Base-by-base conservation (phyloP, 2,888 invertebrate genomes). In the Lochmaea crataegi region DNA sequence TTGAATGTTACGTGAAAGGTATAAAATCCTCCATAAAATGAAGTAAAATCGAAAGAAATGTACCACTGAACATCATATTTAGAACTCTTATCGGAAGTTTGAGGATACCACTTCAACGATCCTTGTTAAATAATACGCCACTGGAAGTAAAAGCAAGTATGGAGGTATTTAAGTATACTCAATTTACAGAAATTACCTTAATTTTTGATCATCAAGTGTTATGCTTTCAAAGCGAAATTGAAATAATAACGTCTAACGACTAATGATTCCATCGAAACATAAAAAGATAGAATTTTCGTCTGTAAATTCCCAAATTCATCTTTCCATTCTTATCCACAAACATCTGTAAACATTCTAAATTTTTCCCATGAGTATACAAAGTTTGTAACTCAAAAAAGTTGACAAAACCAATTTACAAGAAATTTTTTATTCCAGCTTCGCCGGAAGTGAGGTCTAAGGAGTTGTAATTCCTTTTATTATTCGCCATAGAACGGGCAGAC, bases 341-440 rank as follows among this genome's bases (percentile, higher is more conserved):
- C 75, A 75, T 69, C 75, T 75, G 75, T 75, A 75, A 75, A 73
- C 75, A 73, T 73, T 65, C 66, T 51, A 71, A 77, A 78, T 79
- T 76, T 77, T 76, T 56, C 78, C 77, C 72, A 56, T 22, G 79
- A 75, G 79, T 77, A 69, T 74, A 77, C 71, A 75, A 79, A 77
- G 68, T 77, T 79, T 73, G 68, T 65, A 70, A 68, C 58, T 73
- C 66, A 73, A 78, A 77, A 77, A 78, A 78, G 75, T 80, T 80
- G 78, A 77, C 78, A 78, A 79, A 79, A 72, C 76, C 77, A 80
- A 79, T 80, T 80, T 80, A 77, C 75, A 76, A 75, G 76, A 75
- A 74, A 78, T 32, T 77, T 80, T 80, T 78, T 78, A 77, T 76
- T 61, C 67, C 65, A 68, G 71, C 65, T 69, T 75, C 70, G 71